Evolutionary conservation across 2,113 vertebrate genomes (phyloP).

Genomic region (Apus apus): DNA sequence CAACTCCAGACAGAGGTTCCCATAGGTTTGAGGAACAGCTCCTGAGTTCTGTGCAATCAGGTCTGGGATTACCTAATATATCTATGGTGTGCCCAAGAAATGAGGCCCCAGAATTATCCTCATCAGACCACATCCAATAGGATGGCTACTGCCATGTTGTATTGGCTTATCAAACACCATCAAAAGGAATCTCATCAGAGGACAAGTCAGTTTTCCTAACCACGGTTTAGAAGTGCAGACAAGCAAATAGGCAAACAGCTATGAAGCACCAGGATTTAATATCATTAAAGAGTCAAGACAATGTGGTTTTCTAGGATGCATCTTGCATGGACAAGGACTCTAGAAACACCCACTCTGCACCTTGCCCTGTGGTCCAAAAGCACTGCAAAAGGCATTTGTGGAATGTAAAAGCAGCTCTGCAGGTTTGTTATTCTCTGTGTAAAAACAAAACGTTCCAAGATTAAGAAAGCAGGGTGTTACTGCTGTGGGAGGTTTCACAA

Average conservation of each 20-base stretch:
- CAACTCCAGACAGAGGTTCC: background rate
- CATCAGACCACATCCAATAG: background rate
- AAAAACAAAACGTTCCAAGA: background rate
- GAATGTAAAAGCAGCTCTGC: background rate
- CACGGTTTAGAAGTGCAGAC: background rate
- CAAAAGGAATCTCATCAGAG: background rate
- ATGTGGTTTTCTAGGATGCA: background rate
- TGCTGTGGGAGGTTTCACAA: background rate
- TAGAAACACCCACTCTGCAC: background rate
- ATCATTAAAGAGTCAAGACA: background rate
- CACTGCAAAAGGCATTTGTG: background rate
- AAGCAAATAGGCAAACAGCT: background rate
- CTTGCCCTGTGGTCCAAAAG: background rate
- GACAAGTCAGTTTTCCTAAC: background rate
- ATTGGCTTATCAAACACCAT: background rate
- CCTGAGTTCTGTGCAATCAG: background rate
- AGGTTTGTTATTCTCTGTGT: background rate
- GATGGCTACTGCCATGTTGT: background rate
- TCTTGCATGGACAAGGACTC: background rate
- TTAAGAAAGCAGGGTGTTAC: background rate
- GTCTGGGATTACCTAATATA: background rate
- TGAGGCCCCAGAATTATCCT: background rate
- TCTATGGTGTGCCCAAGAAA: background rate
- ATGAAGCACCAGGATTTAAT: background rate
- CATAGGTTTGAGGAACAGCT: background rate